A percentile compares a stretch with the other conserved stretches of the same genome.
These are phyloP conservation scores for Nasonia vitripennis DNA, from an alignment of 1,140 invertebrate genomes.

Conservation along the genomic window DNA sequence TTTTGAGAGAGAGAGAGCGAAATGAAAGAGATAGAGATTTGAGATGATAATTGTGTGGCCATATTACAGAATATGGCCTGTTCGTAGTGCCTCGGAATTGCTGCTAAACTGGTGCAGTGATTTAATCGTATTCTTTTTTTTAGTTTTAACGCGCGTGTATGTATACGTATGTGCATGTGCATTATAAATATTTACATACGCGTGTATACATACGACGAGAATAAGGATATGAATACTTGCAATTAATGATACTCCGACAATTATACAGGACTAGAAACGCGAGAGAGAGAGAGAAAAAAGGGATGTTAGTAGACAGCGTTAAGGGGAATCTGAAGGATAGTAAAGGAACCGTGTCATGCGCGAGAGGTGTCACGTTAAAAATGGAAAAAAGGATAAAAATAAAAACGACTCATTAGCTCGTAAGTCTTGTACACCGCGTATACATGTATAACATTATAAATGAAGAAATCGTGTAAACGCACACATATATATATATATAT, in stretches of 20 bases:
- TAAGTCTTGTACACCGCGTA: constrained; percentile 59
- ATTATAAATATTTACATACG: constrained; percentile 52
- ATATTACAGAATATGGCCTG: constrained; percentile 72
- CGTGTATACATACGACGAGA: constrained; percentile 66
- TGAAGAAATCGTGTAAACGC: constrained; percentile 56
- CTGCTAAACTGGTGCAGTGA: constrained; percentile 72
- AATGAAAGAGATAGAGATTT: constrained; percentile 66
- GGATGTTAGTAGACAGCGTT: constrained; percentile 28
- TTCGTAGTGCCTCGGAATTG: constrained; percentile 76
- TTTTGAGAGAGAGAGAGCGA: constrained; percentile 60
- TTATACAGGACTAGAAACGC: constrained; percentile 66
- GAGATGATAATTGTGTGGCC: constrained; percentile 73
- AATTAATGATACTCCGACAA: constrained; percentile 70
- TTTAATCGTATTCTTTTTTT: constrained; percentile 73
- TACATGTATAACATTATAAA: constrained; percentile 43
- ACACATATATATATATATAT: constrained; percentile 55
- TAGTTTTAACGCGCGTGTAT: constrained; percentile 46
- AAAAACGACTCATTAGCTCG: constrained; percentile 68
- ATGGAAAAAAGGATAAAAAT: constrained; percentile 14
- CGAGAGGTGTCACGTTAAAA: constrained; percentile 66
- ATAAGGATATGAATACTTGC: constrained; percentile 63
- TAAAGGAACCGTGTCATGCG: constrained; percentile 65
- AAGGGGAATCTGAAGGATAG: constrained; percentile 39
- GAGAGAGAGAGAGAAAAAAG: constrained; percentile 18
- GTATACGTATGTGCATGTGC: constrained; percentile 50